Evolutionary conservation across 2,888 invertebrate species (phyloP).

Genomic region (Balanococcus diminutus): DNA sequence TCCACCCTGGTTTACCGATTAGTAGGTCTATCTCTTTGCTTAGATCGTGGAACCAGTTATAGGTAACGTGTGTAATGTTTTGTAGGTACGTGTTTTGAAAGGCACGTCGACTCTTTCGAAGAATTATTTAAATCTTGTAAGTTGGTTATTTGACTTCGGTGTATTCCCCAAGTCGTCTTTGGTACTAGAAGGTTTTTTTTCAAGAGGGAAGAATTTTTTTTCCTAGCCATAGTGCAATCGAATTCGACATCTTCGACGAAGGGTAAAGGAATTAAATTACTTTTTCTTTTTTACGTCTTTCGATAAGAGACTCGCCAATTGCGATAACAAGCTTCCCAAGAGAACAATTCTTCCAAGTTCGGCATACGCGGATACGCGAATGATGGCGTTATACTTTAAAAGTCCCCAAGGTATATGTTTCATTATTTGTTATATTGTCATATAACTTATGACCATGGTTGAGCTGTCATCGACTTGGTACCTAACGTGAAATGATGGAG

Average conservation of each 20-base stretch:
- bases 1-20: background rate
- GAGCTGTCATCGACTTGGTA: background rate
- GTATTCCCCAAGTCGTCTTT: too few relatives aligned
- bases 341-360: conserved; percentile 6
- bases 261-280: conserved; percentile 39
- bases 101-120: background rate
- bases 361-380: background rate
- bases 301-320: conserved; percentile 36
- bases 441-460: background rate
- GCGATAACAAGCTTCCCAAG: conserved; percentile 31
- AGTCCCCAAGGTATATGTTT: conserved; percentile 27
- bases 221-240: background rate
- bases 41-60: background rate
- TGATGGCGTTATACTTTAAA: conserved; percentile 28
- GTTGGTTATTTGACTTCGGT: too few relatives aligned
- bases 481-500: too few relatives aligned
- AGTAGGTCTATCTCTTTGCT: background rate
- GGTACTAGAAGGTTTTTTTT: background rate
- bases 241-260: conserved; percentile 17
- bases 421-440: conserved; percentile 10
- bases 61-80: background rate
- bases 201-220: background rate
- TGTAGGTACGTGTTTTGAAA: background rate
- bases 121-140: background rate
- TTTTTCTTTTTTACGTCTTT: conserved; percentile 37